Conservation (phyloP, 1,140 invertebrate genomes). For the Drosophila pruinosa region DNA sequence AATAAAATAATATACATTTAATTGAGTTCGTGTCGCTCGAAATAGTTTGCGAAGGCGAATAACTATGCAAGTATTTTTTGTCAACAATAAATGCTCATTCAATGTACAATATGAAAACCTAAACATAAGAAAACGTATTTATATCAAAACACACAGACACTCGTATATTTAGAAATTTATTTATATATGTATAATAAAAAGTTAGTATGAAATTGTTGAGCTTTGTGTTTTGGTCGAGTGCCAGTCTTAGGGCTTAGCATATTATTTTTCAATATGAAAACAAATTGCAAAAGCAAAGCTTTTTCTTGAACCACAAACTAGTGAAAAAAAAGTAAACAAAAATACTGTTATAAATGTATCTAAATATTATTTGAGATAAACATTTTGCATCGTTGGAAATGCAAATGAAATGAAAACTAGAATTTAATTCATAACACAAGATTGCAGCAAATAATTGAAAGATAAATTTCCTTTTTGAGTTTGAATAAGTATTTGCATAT, state of each 20-base stretch:
- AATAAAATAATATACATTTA: slow-evolving; percentile 11
- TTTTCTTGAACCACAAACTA: background rate
- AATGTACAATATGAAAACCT: slow-evolving; percentile 57
- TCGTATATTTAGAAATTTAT: background rate
- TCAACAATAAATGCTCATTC: slow-evolving; percentile 65
- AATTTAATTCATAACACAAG: slow-evolving; percentile 2
- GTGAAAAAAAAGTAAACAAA: background rate
- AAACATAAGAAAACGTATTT: slow-evolving; percentile 29
- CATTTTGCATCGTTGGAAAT: background rate
- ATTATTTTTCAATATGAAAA: slow-evolving; percentile 4
- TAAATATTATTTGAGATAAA: background rate
- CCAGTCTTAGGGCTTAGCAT: slow-evolving; percentile 25
- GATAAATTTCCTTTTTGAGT: no score
- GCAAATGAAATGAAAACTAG: background rate
- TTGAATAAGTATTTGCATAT: background rate
- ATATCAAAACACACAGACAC: slow-evolving; percentile 23
- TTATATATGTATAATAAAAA: slow-evolving; percentile 18
- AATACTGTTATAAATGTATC: background rate
- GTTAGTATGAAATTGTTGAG: slow-evolving; percentile 37
- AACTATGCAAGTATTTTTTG: slow-evolving; percentile 33
- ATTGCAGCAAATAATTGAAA: background rate
- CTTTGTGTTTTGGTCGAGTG: slow-evolving; percentile 7
- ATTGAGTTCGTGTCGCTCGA: background rate
- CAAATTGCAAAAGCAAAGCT: slow-evolving; percentile 28
- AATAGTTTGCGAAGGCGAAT: slow-evolving; percentile 40